Evolutionary conservation across 2,113 vertebrate genomes (phyloP).

Genomic region (Eulemur rufifrons): DNA sequence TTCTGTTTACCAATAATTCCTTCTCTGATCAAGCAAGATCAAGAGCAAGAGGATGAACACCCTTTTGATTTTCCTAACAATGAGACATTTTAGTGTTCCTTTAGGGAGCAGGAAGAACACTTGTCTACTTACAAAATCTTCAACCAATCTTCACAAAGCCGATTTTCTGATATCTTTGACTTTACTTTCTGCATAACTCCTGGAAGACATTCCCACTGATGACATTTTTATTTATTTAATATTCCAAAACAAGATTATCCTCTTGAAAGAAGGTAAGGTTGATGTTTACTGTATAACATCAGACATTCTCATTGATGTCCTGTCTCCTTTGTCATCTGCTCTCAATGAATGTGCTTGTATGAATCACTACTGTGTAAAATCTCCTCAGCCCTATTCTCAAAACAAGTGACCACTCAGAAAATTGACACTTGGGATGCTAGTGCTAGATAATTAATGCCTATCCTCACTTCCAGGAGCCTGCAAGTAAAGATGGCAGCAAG

Average conservation of each 20-base stretch:
- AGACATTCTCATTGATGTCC: conserved; percentile 14
- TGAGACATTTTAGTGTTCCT: background rate
- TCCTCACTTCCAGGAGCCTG: background rate
- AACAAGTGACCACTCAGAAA: conserved; percentile 33
- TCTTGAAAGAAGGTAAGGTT: background rate
- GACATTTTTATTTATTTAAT: background rate
- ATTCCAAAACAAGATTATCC: conserved; percentile 19
- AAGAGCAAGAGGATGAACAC: background rate
- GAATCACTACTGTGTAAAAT: background rate
- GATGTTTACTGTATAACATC: conserved; percentile 19
- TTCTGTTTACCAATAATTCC: background rate
- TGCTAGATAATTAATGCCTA: background rate
- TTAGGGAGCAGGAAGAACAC: background rate
- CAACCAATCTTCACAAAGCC: background rate
- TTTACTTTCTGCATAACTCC: background rate
- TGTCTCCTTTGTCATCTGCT: background rate
- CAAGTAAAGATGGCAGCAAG: background rate
- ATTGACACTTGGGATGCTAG: background rate
- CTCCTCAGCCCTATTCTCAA: background rate
- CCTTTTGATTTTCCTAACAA: background rate
- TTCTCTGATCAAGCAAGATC: background rate
- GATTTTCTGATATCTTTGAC: background rate
- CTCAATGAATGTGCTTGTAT: background rate
- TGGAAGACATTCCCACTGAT: background rate
- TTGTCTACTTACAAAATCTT: background rate